phyloP scores from a whole-genome alignment of 2,888 invertebrate genomes.

The Nomada hirtipes region DNA sequence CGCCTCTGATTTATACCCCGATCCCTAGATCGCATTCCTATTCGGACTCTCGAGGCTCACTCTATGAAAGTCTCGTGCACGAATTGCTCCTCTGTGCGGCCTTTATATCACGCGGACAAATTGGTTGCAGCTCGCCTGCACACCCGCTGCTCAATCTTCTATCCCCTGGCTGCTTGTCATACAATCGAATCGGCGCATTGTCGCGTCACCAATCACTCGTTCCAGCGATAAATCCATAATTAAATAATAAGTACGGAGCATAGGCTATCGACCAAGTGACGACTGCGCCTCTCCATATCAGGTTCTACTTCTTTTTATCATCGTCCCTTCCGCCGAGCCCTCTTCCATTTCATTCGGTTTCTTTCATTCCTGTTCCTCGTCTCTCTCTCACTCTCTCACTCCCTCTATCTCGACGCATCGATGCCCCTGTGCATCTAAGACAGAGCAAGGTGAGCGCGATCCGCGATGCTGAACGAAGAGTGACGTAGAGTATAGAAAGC shows the following conservation, averaged over 20 bases:
- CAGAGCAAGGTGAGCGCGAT: conserved; percentile 25
- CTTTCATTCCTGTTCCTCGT: conserved; percentile 48
- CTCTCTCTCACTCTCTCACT: conserved; percentile 23
- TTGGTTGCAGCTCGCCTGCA: conserved; percentile 45
- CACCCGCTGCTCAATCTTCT: conserved; percentile 5
- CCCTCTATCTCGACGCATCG: not conserved
- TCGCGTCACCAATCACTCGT: conserved; percentile 65
- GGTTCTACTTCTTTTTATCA: conserved; percentile 79
- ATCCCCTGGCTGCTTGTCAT: not conserved
- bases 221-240: conserved; percentile 80
- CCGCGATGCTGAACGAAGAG: conserved; percentile 14
- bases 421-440: conserved; percentile 25
- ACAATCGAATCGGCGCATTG: conserved; percentile 50
- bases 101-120: conserved; percentile 67
- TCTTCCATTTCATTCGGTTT: conserved; percentile 56
- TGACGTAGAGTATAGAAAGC: conserved; percentile 3
- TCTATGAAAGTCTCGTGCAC: conserved; percentile 74
- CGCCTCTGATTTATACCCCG: conserved; percentile 59
- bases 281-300: conserved; percentile 78
- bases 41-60: conserved; percentile 39
- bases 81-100: conserved; percentile 60
- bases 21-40: conserved; percentile 39
- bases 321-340: conserved; percentile 58
- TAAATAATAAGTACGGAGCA: conserved; percentile 81
- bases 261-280: conserved; percentile 66